A percentile compares a stretch with the other conserved stretches of the same genome.
phyloP scores from a whole-genome alignment of 2,113 vertebrate species.

The Chinchilla lanigera region DNA sequence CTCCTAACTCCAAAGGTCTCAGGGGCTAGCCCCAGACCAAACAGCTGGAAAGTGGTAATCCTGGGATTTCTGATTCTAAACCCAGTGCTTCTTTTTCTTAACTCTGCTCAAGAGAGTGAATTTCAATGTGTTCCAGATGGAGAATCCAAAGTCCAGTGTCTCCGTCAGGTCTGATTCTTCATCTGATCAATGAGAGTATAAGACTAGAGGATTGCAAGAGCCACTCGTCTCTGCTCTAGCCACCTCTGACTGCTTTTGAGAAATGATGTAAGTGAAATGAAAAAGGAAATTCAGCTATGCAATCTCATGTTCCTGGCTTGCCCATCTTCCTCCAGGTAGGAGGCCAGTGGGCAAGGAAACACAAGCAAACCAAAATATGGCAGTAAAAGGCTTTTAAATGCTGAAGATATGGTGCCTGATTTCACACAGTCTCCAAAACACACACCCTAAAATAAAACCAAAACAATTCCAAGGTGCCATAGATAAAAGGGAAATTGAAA shows the following conservation, averaged over 20 bases:
- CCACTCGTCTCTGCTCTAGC: not conserved
- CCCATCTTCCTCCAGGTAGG: not conserved
- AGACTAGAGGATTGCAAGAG: not conserved
- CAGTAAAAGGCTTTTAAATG: not conserved
- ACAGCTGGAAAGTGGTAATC: not conserved
- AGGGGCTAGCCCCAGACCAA: not conserved
- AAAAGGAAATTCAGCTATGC: slow-evolving; percentile 21
- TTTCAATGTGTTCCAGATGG: not conserved
- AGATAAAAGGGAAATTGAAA: slow-evolving; percentile 63
- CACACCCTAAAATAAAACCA: slow-evolving; percentile 39
- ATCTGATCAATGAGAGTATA: not conserved
- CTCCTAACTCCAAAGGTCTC: not conserved
- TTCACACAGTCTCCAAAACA: slow-evolving; percentile 15
- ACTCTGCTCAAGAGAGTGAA: not conserved
- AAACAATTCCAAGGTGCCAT: not conserved
- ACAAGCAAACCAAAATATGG: not conserved
- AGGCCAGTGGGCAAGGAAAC: not conserved
- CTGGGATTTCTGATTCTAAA: not conserved
- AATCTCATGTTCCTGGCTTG: not conserved
- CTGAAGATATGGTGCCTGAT: not conserved
- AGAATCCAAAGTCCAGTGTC: slow-evolving; percentile 10
- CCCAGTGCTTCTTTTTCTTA: not conserved
- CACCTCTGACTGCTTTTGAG: not conserved
- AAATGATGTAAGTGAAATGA: not conserved
- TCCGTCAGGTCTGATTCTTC: not conserved